Evolutionary conservation across 1,140 invertebrate species (phyloP), one percentile per base, ranked within the genome.

Genomic region (Euglossa dilemma): DNA sequence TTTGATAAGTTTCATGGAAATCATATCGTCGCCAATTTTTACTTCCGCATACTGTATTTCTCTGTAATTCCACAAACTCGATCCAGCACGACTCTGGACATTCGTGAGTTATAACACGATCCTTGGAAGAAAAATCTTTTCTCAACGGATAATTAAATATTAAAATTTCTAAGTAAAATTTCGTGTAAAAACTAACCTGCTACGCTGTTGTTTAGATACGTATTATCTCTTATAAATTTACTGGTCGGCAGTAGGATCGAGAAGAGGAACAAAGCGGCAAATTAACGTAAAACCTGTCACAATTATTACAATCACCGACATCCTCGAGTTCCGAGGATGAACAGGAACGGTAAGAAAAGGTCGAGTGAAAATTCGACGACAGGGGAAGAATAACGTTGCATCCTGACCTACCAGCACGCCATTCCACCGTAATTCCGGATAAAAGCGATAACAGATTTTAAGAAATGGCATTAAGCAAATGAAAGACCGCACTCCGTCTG

Each of bases 401-500:
- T 57, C 18, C n/a, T 54, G 81, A 84, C 75, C 81, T 76, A 67
- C 25, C 71, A 43, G 36, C 36, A 25, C 25, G 6, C 20, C 43
- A 45, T 57, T 56, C 36, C 67, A n/a, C 25, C 6, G 23, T 23
- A 28, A 43, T 47, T 63, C 25, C 73, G 45, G 81, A 77, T 84
- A 70, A 87, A 87, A 86, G 25, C 66, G 84, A 83, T 70, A 79
- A 77, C 36, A 54, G 75, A 70, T 75, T 86, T 79, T 57, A 71
- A 84, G 50, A 61, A 80, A 79, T 67, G 64, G 63, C n/a, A 80
- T 86, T 87, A 87, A 83, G 70, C 72, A 88, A 88, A 87, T 83
- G 79, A 83, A 83, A 71, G 72, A 25, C 74, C 50, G 47, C 61
- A 52, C 45, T 23, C 20, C 20, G 52, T 36, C 64, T 63, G 73